Conservation (phyloP, 2,113 vertebrate genomes). For the Symphodus melops region DNA sequence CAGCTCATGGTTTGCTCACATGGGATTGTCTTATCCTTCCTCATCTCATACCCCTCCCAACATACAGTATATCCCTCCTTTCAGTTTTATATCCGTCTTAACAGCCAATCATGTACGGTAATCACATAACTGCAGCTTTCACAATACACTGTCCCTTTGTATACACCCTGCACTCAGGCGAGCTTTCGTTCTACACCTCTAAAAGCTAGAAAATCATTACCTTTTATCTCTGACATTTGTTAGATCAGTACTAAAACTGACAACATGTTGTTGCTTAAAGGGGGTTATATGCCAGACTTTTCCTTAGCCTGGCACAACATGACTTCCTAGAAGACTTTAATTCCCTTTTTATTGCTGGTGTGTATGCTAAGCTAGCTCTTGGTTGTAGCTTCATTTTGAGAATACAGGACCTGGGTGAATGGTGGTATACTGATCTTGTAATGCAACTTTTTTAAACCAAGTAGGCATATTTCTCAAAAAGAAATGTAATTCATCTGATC, state of each 20-base stretch:
- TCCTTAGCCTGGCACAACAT: background rate
- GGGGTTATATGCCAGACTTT: background rate
- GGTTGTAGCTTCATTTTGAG: background rate
- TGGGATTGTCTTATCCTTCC: conserved; percentile 36
- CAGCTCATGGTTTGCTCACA: conserved; percentile 51
- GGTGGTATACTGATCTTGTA: background rate
- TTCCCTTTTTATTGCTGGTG: background rate
- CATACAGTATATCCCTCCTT: conserved; percentile 30
- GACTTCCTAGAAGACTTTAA: background rate
- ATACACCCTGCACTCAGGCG: background rate
- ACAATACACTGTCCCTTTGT: conserved; percentile 5
- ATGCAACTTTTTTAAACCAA: no score
- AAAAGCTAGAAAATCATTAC: background rate
- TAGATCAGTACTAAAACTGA: background rate
- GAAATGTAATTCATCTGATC: no score
- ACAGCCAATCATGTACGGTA: conserved; percentile 24
- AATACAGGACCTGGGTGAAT: background rate
- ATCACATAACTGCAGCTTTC: conserved; percentile 1
- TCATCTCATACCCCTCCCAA: conserved; percentile 11
- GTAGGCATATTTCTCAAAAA: no score
- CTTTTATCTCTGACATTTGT: background rate
- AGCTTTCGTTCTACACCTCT: conserved; percentile 3
- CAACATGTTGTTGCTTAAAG: background rate
- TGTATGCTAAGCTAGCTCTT: background rate
- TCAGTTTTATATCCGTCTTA: conserved; percentile 23